phyloP scores from a whole-genome alignment of 2,113 vertebrate species.

The Callopanchax toddi region DNA sequence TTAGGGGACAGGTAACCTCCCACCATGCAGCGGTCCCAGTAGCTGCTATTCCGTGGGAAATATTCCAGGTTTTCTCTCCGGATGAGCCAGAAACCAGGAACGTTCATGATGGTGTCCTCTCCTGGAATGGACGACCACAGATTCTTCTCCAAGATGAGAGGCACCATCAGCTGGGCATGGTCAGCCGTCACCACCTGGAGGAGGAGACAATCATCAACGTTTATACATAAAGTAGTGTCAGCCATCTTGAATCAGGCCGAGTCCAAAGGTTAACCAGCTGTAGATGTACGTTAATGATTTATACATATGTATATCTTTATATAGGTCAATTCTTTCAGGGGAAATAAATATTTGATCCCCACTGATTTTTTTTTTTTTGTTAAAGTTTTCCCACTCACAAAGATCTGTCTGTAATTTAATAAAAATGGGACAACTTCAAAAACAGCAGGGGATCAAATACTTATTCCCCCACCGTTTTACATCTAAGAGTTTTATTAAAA shows the following conservation, averaged over 20 bases:
- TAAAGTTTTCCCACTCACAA: too few relatives aligned
- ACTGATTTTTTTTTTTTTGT: too few relatives aligned
- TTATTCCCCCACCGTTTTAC: too few relatives aligned
- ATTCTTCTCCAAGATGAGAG: constrained; percentile 93
- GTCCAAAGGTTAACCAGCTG: too few relatives aligned
- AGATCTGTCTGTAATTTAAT: too few relatives aligned
- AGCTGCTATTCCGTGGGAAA: constrained; percentile 95
- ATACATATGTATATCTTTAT: too few relatives aligned
- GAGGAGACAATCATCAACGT: neutral
- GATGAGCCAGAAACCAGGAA: constrained; percentile 94
- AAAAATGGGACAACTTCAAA: neutral
- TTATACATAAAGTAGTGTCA: neutral
- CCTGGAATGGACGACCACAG: constrained; percentile 94
- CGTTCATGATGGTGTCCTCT: constrained; percentile 97
- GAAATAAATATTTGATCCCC: too few relatives aligned
- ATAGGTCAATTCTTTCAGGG: too few relatives aligned
- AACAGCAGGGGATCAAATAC: too few relatives aligned
- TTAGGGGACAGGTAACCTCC: constrained; percentile 97
- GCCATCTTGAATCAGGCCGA: too few relatives aligned
- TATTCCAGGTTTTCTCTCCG: constrained; percentile 97
- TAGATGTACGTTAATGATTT: too few relatives aligned
- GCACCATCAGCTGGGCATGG: constrained; percentile 96
- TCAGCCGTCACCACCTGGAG: constrained; percentile 93
- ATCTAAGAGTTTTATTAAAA: too few relatives aligned
- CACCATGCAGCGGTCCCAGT: constrained; percentile 98